These are phyloP conservation scores for Emydocephalus ijimae DNA, from an alignment of 2,113 vertebrate species.

Conservation along the genomic window DNA sequence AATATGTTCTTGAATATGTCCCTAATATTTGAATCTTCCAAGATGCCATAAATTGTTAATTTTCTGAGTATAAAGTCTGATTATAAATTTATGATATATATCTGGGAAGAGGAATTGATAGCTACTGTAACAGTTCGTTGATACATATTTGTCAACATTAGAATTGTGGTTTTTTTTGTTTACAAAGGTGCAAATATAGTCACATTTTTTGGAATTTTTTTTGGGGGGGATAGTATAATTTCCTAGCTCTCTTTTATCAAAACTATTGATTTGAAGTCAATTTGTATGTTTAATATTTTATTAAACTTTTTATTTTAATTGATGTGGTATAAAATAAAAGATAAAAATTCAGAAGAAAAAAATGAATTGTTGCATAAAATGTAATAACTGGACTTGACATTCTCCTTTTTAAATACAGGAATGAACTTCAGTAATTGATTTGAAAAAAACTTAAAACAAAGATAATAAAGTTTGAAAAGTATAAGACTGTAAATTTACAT, in stretches of 20 bases:
- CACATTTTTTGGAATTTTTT: background rate
- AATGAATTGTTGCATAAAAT: conserved; percentile 49
- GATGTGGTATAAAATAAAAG: background rate
- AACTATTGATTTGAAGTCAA: background rate
- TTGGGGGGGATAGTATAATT: background rate
- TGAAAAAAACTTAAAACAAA: conserved; percentile 45
- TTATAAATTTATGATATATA: background rate
- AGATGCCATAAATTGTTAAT: background rate
- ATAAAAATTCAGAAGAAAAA: background rate
- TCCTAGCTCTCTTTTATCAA: background rate
- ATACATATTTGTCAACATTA: background rate
- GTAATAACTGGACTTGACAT: conserved; percentile 46
- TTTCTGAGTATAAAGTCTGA: background rate
- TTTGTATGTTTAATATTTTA: background rate
- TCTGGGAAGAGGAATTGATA: background rate
- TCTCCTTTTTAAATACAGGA: conserved; percentile 52
- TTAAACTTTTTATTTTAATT: background rate
- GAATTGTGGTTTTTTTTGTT: background rate
- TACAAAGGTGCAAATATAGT: background rate
- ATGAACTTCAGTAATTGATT: conserved; percentile 53
- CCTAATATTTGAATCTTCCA: background rate
- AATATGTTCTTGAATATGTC: background rate
- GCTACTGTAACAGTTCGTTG: background rate
- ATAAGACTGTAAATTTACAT: conserved; percentile 13
- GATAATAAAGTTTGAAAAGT: conserved; percentile 36